A percentile compares a stretch with the other conserved stretches of the same genome.
Evolutionary conservation across 2,888 invertebrate genomes (phyloP).

Genomic region (Acholoe squamosa): DNA sequence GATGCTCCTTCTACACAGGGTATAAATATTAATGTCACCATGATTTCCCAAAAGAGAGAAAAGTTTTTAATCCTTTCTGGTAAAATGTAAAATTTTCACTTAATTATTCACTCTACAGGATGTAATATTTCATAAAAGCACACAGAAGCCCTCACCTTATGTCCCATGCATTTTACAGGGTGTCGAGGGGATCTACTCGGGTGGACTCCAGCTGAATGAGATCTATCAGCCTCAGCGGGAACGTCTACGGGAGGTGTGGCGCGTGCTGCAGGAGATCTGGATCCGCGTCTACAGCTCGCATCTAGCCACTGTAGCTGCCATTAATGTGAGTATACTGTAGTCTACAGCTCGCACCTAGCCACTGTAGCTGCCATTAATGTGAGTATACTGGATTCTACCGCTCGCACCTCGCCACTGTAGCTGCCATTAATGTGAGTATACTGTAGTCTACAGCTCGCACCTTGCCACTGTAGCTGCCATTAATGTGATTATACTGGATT

Average conservation of each 20-base stretch:
- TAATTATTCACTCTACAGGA: not conserved
- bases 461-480: conserved; percentile 92
- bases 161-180: too few relatives aligned
- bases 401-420: conserved; percentile 89
- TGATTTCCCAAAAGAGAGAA: too few relatives aligned
- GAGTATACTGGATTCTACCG: conserved; percentile 88
- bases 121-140: too few relatives aligned
- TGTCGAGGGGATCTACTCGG: conserved; percentile 90
- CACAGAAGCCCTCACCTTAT: too few relatives aligned
- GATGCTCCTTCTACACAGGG: too few relatives aligned
- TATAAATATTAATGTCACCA: too few relatives aligned
- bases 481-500: conserved; percentile 89
- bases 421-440: conserved; percentile 90
- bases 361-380: conserved; percentile 94
- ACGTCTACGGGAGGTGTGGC: conserved; percentile 89
- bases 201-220: conserved; percentile 93
- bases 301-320: conserved; percentile 91
- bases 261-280: conserved; percentile 91
- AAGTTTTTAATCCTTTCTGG: too few relatives aligned
- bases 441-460: conserved; percentile 89
- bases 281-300: conserved; percentile 89
- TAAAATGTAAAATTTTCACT: too few relatives aligned
- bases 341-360: conserved; percentile 89
- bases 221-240: conserved; percentile 92
- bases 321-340: conserved; percentile 89